These are phyloP conservation scores for Eleutherodactylus coqui DNA, from an alignment of 2,797 vertebrate genomes.

Conservation along the genomic window DNA sequence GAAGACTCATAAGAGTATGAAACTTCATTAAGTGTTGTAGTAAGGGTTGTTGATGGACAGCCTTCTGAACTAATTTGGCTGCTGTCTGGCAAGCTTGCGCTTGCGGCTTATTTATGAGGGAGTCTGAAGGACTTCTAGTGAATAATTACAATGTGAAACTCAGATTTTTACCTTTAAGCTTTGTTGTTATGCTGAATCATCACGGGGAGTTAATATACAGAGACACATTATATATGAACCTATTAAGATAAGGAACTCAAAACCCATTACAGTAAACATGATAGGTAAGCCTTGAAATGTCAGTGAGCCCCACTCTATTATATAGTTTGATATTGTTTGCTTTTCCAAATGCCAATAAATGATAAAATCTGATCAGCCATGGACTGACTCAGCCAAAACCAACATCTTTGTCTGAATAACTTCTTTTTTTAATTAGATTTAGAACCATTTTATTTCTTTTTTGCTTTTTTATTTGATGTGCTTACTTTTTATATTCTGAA, in stretches of 20 bases:
- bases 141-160: background rate
- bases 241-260: conserved; percentile 10
- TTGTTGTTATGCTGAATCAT: background rate
- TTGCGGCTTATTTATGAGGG: background rate
- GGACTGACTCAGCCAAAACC: conserved; percentile 28
- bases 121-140: background rate
- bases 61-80: background rate
- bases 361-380: conserved; percentile 33
- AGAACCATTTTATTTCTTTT: conserved; percentile 2
- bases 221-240: conserved; percentile 26
- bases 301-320: conserved; percentile 20
- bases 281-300: conserved; percentile 44
- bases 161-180: background rate
- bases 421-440: background rate
- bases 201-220: background rate
- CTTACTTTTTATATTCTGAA: conserved; percentile 7
- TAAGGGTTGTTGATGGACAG: background rate
- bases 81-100: background rate
- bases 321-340: conserved; percentile 33
- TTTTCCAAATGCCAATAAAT: conserved; percentile 43
- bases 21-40: background rate
- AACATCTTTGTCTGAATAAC: conserved; percentile 2
- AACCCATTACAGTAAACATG: conserved; percentile 26
- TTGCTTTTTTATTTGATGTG: conserved; percentile 16
- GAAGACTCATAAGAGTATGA: background rate